Base-by-base conservation (phyloP, 2,888 invertebrate species). In the Leptopterna dolabrata region DNA sequence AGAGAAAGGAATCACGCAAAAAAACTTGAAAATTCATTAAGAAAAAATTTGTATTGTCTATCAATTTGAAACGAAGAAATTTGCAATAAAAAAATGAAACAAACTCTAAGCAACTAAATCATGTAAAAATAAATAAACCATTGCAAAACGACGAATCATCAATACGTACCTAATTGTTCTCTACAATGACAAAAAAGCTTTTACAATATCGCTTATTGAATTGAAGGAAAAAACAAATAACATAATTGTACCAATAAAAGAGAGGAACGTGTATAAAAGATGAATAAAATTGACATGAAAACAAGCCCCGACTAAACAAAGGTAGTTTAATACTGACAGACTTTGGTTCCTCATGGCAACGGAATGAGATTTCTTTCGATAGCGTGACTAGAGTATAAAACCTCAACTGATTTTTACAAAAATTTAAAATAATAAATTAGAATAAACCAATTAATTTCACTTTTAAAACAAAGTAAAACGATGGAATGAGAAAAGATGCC, bases 301-400 rank as follows among this genome's bases (percentile, higher is more conserved):
- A 43, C 30, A 81, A 81, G 63, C 63, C 78, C 45, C 81, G 81
- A 81, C 55, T 81, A 51, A 81, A 81, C 81, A 27, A 29, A 73
- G 30, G 36, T 63, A 27, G 27, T 83, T 83, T 70, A 83, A 83
- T 83, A 83, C 83, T 83, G 83, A 83, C 43, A 63, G 47, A 83
- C 83, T 83, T 70, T 83, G 83, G 83, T 70, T 70, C 71, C 83
- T 83, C 83, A 36, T 78, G 78, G 47, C 78, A 83, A 70, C 27
- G 71, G 83, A 70, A 70, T 83, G 83, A 70, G 70, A 83, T 78
- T 78, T 71, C 24, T 6, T 29, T 83, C 51, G 81, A 55, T 81
- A 41, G 27, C 27, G 29, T 83, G 83, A 83, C 83, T 83, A 83
- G 83, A 83, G 36, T 82, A 71, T 45, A 78, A 78, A 76, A 78